Base-by-base conservation (phyloP, 2,113 vertebrate species). In the Thinocorus orbignyianus region DNA sequence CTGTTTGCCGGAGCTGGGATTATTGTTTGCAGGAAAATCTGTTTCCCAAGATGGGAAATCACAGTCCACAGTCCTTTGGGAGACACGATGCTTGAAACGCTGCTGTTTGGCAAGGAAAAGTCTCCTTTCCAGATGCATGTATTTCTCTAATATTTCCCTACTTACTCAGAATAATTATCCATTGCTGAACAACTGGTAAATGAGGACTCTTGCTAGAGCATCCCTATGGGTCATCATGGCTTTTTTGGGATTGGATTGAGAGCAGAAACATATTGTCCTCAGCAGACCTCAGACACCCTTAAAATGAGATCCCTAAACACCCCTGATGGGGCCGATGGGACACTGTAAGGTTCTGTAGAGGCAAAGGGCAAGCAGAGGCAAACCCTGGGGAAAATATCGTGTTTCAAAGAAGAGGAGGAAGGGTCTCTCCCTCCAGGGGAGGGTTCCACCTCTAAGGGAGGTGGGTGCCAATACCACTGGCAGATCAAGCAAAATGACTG, bases 271-370 rank as follows among this genome's bases (percentile, higher is more conserved):
- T 1, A 12, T 13, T 7, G 3, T 18, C 35, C 28, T 51, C 35
- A 46, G 39, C 64, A 66, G 26, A 60, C n/a, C 37, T n/a, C 13
- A 25, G 23, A 42, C 7, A 41, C 4, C 12, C 28, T 54, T 64
- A 17, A 76, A 77, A 66, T 1, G 7, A 41, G 23, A 26, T 26
- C 20, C 23, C 12, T 15, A 42, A 3, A 51, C 35, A 8, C 6
- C 28, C 15, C 3, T 1, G 0, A 5, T 25, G 25, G 33, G 52
- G 46, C 11, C 13, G 6, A 20, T 0, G 0, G 20, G 30, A 33
- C 20, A 24, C 9, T 5, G 18, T 15, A 33, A 17, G 22, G 26
- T 69, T 35, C 24, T 48, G 9, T 3, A 12, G 30, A 46, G 39
- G 31, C n/a, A n/a, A n/a, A 76, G 31, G 13, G 5, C 44, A 37